phyloP scores from a whole-genome alignment of 2,888 invertebrate genomes.

The Mimachlamys varia region DNA sequence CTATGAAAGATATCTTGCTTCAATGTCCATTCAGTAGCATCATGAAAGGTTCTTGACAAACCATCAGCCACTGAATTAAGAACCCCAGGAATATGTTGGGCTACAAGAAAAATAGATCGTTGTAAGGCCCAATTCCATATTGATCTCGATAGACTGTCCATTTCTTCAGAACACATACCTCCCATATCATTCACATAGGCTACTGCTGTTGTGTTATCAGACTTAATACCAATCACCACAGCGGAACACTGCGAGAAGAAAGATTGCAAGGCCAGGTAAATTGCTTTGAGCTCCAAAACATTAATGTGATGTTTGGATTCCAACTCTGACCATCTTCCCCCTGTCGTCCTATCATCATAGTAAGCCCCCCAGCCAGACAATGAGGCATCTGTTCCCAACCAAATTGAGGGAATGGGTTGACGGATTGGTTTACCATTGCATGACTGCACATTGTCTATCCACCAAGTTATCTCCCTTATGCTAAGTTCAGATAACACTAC shows the following conservation, averaged over 20 bases:
- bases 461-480: constrained; percentile 1
- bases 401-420: background rate
- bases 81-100: constrained; percentile 21
- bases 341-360: background rate
- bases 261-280: background rate
- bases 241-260: background rate
- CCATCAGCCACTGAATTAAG: background rate
- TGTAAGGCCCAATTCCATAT: too few species aligned
- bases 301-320: background rate
- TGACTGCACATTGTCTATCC: background rate
- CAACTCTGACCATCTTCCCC: background rate
- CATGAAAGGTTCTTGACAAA: too few species aligned
- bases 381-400: background rate
- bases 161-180: background rate
- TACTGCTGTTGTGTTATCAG: background rate
- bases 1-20: too few species aligned
- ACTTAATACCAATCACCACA: background rate
- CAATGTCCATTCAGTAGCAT: too few species aligned
- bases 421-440: background rate
- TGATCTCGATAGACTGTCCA: background rate
- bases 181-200: constrained; percentile 15
- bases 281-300: background rate
- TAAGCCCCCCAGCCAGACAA: background rate
- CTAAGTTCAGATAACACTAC: background rate
- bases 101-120: background rate